A percentile compares a stretch with the other conserved stretches of the same genome.
phyloP scores from a whole-genome alignment of 1,140 invertebrate genomes.

The Orchesella cincta region DNA sequence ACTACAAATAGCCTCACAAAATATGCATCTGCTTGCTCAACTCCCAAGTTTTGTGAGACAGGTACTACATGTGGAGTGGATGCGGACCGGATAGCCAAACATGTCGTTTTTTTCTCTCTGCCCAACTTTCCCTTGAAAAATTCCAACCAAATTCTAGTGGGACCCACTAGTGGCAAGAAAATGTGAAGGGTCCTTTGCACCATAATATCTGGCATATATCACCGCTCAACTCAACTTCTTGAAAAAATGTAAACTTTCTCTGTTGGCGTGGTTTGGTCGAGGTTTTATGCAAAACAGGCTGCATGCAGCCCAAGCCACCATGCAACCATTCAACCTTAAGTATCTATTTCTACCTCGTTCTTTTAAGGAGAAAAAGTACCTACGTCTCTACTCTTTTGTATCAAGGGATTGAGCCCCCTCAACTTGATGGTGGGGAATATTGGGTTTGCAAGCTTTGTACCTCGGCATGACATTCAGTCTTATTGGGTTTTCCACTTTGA shows the following conservation, averaged over 20 bases:
- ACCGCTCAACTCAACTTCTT: background rate
- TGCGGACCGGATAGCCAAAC: background rate
- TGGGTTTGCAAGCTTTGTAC: background rate
- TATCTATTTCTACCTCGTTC: no score
- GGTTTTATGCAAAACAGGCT: background rate
- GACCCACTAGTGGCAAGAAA: background rate
- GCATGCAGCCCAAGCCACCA: no score
- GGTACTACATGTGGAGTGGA: background rate
- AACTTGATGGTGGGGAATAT: no score
- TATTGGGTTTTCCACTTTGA: constrained; percentile 12
- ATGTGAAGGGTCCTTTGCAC: constrained; percentile 3
- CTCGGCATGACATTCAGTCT: background rate
- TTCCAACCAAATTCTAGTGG: background rate
- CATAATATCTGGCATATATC: background rate
- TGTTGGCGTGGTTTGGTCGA: background rate
- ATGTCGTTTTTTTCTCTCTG: background rate
- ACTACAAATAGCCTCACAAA: no score
- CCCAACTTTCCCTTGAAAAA: background rate
- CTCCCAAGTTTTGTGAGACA: background rate
- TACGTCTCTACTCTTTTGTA: no score
- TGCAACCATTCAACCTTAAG: no score
- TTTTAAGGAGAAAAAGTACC: no score
- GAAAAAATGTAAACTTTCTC: background rate
- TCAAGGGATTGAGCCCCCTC: no score
- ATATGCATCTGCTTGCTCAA: no score